Percentiles rank a stretch among this genome's conserved stretches.
These are phyloP conservation scores for Halictus rubicundus DNA, from an alignment of 1,140 invertebrate species.

Conservation along the genomic window DNA sequence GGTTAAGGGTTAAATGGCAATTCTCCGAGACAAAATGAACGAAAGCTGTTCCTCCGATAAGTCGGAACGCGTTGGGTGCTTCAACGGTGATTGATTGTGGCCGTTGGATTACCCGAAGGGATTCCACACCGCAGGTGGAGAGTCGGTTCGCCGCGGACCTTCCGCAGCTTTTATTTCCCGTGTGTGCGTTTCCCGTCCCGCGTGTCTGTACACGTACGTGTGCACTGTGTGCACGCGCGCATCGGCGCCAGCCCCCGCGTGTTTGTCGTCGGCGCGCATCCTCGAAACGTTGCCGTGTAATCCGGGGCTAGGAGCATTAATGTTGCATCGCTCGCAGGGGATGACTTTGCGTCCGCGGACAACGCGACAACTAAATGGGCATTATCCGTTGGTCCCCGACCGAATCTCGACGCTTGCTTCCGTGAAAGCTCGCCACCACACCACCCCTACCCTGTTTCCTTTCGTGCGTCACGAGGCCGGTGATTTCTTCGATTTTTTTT, in stretches of 20 bases:
- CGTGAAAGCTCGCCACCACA: conserved; percentile 7
- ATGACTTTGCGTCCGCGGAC: conserved; percentile 65
- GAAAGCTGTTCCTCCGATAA: no score
- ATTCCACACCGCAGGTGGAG: conserved; percentile 54
- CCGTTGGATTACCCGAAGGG: conserved; percentile 57
- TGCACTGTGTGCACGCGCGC: background rate
- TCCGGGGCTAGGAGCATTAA: conserved; percentile 72
- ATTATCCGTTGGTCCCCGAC: conserved; percentile 63
- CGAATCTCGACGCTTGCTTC: conserved; percentile 17
- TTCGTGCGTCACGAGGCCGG: background rate
- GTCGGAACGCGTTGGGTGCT: no score
- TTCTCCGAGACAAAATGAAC: background rate
- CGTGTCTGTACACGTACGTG: background rate
- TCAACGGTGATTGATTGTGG: conserved; percentile 70
- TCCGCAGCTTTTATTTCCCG: conserved; percentile 27
- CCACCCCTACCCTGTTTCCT: conserved; percentile 8
- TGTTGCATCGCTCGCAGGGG: conserved; percentile 70
- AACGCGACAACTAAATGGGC: conserved; percentile 70
- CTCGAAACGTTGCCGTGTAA: conserved; percentile 60
- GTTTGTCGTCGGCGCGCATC: conserved; percentile 49
- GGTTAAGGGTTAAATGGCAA: no score
- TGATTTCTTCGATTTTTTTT: conserved; percentile 22
- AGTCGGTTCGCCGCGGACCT: conserved; percentile 7
- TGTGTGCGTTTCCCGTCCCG: background rate
- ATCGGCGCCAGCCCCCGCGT: no score